Evolutionary conservation across 2,888 invertebrate genomes (phyloP).

Genomic region (Tetragnatha montana): DNA sequence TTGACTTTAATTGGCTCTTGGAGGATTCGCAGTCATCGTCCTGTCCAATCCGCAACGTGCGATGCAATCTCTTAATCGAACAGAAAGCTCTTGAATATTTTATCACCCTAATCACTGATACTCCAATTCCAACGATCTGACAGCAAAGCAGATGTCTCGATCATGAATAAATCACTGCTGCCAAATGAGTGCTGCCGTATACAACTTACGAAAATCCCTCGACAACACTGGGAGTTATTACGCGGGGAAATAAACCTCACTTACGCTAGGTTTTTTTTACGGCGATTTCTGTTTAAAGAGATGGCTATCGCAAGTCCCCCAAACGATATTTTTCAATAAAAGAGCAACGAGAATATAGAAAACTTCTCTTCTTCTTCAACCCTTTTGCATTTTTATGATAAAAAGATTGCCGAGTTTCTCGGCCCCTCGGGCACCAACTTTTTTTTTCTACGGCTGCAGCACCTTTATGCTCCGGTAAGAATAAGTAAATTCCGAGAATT

Average conservation of each 20-base stretch:
- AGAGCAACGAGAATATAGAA: background rate
- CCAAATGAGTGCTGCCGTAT: background rate
- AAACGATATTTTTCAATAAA: background rate
- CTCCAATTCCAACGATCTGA: background rate
- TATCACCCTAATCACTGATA: background rate
- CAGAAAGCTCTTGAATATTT: background rate
- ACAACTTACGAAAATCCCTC: background rate
- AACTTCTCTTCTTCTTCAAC: background rate
- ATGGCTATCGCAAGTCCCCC: background rate
- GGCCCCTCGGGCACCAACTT: background rate
- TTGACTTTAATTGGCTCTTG: too few relatives aligned
- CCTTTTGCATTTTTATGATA: constrained; percentile 11
- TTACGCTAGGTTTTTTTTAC: background rate
- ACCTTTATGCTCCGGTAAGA: background rate
- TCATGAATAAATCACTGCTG: background rate
- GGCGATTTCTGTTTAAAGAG: background rate
- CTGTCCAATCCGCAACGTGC: background rate
- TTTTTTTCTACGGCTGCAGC: background rate
- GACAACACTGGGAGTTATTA: background rate
- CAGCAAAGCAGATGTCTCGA: background rate
- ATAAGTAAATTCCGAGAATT: constrained; percentile 6
- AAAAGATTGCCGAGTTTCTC: constrained; percentile 2
- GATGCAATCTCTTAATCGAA: background rate
- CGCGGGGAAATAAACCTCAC: background rate
- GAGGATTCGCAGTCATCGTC: background rate